phyloP scores from a whole-genome alignment of 2,888 invertebrate species.

The Acronicta aceris region DNA sequence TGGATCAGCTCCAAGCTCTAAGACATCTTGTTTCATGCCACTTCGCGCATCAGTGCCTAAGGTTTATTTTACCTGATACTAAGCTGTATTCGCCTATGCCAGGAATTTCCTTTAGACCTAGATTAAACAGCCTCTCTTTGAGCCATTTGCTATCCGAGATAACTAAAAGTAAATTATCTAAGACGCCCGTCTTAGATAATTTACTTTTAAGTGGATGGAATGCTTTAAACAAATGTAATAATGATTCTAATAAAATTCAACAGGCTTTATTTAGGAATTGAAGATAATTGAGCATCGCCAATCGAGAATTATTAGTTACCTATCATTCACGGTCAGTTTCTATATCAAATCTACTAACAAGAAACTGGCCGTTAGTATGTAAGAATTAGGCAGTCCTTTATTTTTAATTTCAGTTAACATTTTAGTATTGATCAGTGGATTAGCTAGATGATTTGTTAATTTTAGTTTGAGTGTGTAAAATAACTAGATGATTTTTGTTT shows the following conservation, averaged over 20 bases:
- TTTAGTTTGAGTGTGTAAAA: no score
- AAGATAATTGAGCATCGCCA: neutral
- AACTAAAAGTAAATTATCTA: no score
- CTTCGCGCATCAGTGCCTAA: conserved; percentile 15
- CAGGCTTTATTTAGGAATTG: neutral
- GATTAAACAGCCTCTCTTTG: conserved; percentile 37
- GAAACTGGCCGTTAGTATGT: no score
- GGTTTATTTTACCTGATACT: conserved; percentile 23
- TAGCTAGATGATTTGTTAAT: no score
- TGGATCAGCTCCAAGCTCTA: neutral
- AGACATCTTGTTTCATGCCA: conserved; percentile 29
- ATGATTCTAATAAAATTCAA: neutral
- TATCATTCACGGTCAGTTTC: no score
- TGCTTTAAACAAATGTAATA: neutral
- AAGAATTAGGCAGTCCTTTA: no score
- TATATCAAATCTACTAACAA: no score
- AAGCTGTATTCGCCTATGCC: conserved; percentile 32
- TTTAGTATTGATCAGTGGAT: no score
- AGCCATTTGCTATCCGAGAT: conserved; percentile 19
- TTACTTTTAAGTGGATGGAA: conserved; percentile 7
- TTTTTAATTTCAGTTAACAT: neutral
- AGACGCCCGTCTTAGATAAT: conserved; percentile 13
- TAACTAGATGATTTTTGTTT: no score
- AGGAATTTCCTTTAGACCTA: conserved; percentile 35
- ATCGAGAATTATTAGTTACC: neutral